Percentiles rank a stretch among this genome's conserved stretches.
Conservation (phyloP, 2,797 vertebrate genomes). For the Peromyscus aztecus region DNA sequence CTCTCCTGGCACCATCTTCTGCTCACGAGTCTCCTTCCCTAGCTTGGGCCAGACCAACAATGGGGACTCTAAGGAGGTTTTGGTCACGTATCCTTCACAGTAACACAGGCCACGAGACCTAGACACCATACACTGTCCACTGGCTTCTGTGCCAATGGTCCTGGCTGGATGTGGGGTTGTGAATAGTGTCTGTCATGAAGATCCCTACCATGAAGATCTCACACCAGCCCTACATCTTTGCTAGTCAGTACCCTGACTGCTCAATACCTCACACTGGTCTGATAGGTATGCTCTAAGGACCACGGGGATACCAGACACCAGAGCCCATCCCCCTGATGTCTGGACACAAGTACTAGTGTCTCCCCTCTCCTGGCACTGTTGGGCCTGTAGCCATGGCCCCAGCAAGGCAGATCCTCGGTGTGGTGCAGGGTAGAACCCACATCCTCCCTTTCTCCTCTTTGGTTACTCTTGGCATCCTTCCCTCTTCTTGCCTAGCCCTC, state of each 20-base stretch:
- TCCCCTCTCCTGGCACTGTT: neutral
- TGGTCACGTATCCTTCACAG: neutral
- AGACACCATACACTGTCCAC: neutral
- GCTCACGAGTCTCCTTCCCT: neutral
- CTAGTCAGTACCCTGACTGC: neutral
- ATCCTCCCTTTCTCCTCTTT: neutral
- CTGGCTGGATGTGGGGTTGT: fast-evolving
- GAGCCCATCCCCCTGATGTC: neutral
- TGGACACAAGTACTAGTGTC: neutral
- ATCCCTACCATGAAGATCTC: too few relatives aligned
- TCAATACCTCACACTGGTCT: fast-evolving
- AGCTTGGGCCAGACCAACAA: too few relatives aligned
- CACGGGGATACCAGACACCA: neutral
- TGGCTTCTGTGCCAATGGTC: fast-evolving
- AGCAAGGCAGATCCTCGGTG: neutral
- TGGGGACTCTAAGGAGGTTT: too few relatives aligned
- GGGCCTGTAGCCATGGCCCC: neutral
- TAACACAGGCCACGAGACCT: neutral
- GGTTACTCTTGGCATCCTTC: neutral
- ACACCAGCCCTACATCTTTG: neutral
- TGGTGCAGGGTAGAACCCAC: neutral
- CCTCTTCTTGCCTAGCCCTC: neutral
- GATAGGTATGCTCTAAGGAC: fast-evolving
- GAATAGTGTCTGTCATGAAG: neutral
- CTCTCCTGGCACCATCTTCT: too few relatives aligned